phyloP scores from a whole-genome alignment of 1,140 invertebrate genomes.

The Gerris buenoi region DNA sequence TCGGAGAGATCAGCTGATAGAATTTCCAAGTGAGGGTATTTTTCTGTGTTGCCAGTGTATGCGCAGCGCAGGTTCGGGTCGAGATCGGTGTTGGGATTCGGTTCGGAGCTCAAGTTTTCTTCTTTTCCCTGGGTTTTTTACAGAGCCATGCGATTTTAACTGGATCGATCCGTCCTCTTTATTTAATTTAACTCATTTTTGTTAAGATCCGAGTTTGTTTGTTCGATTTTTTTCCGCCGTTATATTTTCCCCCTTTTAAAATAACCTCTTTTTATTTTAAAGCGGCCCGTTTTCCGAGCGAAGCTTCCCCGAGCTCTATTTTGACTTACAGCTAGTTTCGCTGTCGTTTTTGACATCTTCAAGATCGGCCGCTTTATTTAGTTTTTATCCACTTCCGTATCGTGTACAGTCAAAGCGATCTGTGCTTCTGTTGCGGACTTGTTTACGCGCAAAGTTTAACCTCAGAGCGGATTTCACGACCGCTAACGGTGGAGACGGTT shows the following conservation, averaged over 20 bases:
- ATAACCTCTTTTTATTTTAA: too few relatives aligned
- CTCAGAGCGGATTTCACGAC: background rate
- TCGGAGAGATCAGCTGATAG: background rate
- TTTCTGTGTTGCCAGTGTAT: background rate
- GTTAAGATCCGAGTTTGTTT: background rate
- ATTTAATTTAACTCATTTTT: background rate
- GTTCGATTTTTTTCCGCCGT: too few relatives aligned
- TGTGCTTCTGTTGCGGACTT: background rate
- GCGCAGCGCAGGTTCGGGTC: background rate
- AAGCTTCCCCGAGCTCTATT: too few relatives aligned
- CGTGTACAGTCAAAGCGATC: background rate
- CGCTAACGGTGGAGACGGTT: conserved; percentile 11
- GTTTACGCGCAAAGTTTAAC: background rate
- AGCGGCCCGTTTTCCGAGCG: too few relatives aligned
- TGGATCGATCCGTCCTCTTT: too few relatives aligned
- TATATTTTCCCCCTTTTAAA: too few relatives aligned
- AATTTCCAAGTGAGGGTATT: background rate
- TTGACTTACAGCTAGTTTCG: too few relatives aligned
- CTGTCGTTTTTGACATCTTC: too few relatives aligned
- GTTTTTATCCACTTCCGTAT: background rate
- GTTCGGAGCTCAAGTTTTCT: background rate
- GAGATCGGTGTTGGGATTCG: too few relatives aligned
- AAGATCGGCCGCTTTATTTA: too few relatives aligned
- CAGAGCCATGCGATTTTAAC: too few relatives aligned
- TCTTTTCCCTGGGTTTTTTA: too few relatives aligned